Conservation (phyloP, 2,888 invertebrate species). For the Cristatella mucedo region DNA sequence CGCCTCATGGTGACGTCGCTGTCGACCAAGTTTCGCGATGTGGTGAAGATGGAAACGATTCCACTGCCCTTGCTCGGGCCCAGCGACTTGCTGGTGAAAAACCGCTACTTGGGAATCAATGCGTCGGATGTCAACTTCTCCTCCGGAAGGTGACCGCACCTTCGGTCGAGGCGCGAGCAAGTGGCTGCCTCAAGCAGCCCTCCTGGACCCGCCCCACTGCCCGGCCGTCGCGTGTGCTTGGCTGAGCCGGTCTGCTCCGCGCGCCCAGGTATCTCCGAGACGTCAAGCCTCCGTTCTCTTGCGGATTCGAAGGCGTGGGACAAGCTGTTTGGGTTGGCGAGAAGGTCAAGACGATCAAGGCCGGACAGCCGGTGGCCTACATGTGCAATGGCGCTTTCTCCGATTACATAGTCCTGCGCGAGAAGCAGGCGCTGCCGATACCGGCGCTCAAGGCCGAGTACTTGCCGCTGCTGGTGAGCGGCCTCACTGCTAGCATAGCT, state of each 20-base stretch:
- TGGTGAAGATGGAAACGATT: slow-evolving; percentile 20
- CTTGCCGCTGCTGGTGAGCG: slow-evolving; percentile 28
- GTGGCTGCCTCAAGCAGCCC: no score
- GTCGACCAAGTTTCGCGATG: slow-evolving; percentile 27
- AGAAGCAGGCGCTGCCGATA: slow-evolving; percentile 18
- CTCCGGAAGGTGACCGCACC: slow-evolving; percentile 21
- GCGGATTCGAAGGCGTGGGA: slow-evolving; percentile 25
- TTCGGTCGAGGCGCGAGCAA: no score
- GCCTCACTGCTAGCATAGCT: slow-evolving; percentile 28
- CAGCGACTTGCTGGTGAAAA: slow-evolving; percentile 1
- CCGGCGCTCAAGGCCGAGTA: slow-evolving; percentile 21
- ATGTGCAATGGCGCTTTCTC: slow-evolving; percentile 23
- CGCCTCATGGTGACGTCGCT: slow-evolving; percentile 24
- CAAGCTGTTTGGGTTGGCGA: slow-evolving; percentile 20
- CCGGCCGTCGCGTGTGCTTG: no score
- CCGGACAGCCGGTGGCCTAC: slow-evolving; percentile 29
- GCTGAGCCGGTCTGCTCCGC: no score
- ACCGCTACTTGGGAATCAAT: slow-evolving; percentile 32
- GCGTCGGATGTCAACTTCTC: slow-evolving; percentile 35
- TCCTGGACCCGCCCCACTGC: no score
- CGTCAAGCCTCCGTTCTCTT: slow-evolving; percentile 21
- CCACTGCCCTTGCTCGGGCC: slow-evolving; percentile 20
- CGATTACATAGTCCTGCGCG: slow-evolving; percentile 25
- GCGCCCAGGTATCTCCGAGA: slow-evolving; percentile 20
- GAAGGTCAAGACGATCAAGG: slow-evolving; percentile 14